These are phyloP conservation scores for Hirundichthys speculiger DNA, from an alignment of 2,113 vertebrate species.

Conservation along the genomic window DNA sequence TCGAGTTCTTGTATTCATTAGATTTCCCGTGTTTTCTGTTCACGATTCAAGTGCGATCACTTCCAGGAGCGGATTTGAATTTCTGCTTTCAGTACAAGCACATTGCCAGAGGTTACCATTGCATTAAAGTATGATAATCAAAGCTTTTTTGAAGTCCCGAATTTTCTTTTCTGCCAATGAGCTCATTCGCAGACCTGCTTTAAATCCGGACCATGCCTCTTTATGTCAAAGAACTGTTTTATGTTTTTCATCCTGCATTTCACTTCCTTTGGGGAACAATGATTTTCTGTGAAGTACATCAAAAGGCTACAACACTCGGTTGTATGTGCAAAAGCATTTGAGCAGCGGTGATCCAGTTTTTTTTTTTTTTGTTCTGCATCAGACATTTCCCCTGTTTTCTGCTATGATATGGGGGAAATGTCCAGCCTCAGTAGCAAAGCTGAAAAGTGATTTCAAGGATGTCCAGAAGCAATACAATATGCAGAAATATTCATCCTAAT, in stretches of 20 bases:
- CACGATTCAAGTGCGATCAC: not conserved
- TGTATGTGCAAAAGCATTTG: slow-evolving; percentile 47
- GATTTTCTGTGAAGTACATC: slow-evolving; percentile 37
- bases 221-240: slow-evolving; percentile 37
- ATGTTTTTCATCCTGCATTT: slow-evolving; percentile 40
- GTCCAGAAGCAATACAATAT: slow-evolving; percentile 9
- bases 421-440: slow-evolving; percentile 21
- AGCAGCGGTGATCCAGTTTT: slow-evolving; percentile 59
- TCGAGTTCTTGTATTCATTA: slow-evolving; percentile 2
- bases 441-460: not conserved
- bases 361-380: slow-evolving; percentile 11
- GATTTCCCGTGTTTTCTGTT: not conserved
- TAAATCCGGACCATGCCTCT: slow-evolving; percentile 29
- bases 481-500: slow-evolving; percentile 20
- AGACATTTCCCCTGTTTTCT: slow-evolving; percentile 2
- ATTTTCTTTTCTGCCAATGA: slow-evolving; percentile 15
- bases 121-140: slow-evolving; percentile 13
- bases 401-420: slow-evolving; percentile 4
- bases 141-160: slow-evolving; percentile 13
- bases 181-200: slow-evolving; percentile 29
- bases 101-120: slow-evolving; percentile 10
- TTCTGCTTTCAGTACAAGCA: slow-evolving; percentile 14
- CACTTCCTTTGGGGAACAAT: slow-evolving; percentile 40
- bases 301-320: slow-evolving; percentile 32
- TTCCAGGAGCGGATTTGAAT: not conserved